These are phyloP conservation scores for Protobothrops mucrosquamatus DNA, from an alignment of 2,113 vertebrate genomes.

Conservation along the genomic window DNA sequence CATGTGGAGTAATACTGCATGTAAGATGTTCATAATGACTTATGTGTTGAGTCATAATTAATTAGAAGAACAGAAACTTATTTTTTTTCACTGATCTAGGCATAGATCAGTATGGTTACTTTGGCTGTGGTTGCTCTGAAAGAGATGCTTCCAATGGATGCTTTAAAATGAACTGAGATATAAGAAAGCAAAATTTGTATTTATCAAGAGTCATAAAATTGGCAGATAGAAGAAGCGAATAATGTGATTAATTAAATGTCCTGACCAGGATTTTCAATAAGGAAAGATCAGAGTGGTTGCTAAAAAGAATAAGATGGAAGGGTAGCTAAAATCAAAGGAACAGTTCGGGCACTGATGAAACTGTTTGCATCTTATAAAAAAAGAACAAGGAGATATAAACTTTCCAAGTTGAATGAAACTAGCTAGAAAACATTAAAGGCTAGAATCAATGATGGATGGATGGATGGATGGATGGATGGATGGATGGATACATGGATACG, in stretches of 20 bases:
- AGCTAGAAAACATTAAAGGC: not conserved
- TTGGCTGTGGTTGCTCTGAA: not conserved
- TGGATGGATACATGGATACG: fast-evolving
- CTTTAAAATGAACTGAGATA: not conserved
- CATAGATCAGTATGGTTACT: not conserved
- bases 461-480: too few species aligned
- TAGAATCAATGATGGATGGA: not conserved
- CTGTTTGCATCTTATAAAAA: not conserved
- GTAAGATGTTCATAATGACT: not conserved
- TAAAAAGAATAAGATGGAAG: not conserved
- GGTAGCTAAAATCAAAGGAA: not conserved
- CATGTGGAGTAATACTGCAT: not conserved
- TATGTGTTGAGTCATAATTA: not conserved
- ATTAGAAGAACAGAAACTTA: not conserved
- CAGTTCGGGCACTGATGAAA: not conserved
- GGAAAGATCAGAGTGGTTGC: not conserved
- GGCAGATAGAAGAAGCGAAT: not conserved
- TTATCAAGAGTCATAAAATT: not conserved
- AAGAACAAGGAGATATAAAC: not conserved
- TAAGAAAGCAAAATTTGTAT: not conserved
- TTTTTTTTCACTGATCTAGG: not conserved
- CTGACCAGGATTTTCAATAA: not conserved
- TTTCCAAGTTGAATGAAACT: not conserved
- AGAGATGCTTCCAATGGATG: not conserved
- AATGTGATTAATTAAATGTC: not conserved